Evolutionary conservation across 64 coral and sea anemone genomes (phyloP), one percentile per base, ranked within the genome.

Genomic region (Stichodactyla helianthus): DNA sequence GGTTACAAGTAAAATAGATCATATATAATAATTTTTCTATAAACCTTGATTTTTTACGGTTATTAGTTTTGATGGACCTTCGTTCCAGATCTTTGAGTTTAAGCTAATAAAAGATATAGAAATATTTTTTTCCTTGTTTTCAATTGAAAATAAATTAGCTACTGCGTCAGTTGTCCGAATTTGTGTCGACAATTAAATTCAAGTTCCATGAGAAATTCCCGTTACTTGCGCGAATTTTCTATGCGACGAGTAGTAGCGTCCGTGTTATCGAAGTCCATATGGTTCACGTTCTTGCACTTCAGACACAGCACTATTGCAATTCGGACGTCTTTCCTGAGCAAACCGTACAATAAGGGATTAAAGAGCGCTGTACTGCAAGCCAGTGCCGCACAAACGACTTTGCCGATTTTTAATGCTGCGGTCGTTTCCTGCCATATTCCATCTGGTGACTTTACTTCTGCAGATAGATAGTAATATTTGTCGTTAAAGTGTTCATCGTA

Each of bases 311-410:
- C 7, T 4, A 95, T 89, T 0, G 94, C 94, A 10, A 87, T 83
- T 44, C 94, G 59, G 7, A 95, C 87, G 35, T 95, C 94, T 61
- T 87, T 86, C 9, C 94, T 88, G 18, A 95, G 65, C 4, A 95
- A 84, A 2, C 94, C 94, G 7, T 95, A 95, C 5, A 95, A 84
- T 11, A 95, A 28, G 7, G 94, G 87, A 55, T 95, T 95, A 0
- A 92, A 87, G 5, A 97, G 60, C 0, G 94, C 91, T 2, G 94
- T 97, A 7, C 79, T 77, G 54, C 91, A 97, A 4, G 88, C 94
- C 2, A 90, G 22, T 0, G 94, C 94, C 13, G 31, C 94, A 16
- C 76, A 64, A 1, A 92, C 84, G 7, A 63, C 15, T 28, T 65
- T 80, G 8, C 13, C 90, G 2, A 87, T 23, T 28, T 55, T 6